phyloP scores from a whole-genome alignment of 2,113 vertebrate species.

The Falcunculus frontatus region DNA sequence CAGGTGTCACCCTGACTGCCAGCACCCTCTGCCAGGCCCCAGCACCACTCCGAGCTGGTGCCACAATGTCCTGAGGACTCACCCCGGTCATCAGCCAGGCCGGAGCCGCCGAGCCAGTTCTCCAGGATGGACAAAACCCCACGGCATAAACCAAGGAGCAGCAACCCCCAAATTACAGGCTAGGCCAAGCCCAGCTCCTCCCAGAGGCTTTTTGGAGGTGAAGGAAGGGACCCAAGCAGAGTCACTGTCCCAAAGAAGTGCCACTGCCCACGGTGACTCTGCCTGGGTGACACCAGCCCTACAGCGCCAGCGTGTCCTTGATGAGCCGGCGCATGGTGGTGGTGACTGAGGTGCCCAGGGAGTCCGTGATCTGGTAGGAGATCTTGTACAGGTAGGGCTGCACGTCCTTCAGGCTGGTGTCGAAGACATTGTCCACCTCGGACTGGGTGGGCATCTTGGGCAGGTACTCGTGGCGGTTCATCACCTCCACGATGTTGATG shows the following conservation, averaged over 20 bases:
- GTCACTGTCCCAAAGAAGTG: neutral
- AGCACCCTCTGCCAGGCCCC: neutral
- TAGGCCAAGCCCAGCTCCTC: neutral
- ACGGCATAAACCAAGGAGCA: neutral
- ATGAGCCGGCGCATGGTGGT: conserved; percentile 97
- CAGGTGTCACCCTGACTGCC: neutral
- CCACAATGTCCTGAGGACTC: neutral
- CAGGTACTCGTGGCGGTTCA: conserved; percentile 95
- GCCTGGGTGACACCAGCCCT: neutral
- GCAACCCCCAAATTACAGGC: neutral
- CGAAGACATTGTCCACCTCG: conserved; percentile 97
- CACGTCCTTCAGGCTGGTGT: conserved; percentile 93
- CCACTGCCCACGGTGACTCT: accelerated
- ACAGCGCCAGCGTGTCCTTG: conserved; percentile 95
- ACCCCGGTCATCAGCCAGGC: neutral
- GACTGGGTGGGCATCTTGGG: conserved; percentile 99
- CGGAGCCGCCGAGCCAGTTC: neutral
- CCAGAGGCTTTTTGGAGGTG: neutral
- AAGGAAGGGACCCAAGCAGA: neutral
- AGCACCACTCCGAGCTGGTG: neutral
- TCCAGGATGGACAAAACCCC: neutral
- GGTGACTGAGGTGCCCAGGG: conserved; percentile 91
- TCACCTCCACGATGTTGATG: conserved; percentile 96
- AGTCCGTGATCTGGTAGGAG: conserved; percentile 94
- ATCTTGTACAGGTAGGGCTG: conserved; percentile 98